phyloP scores from a whole-genome alignment of 2,113 vertebrate species.

The Pyrgilauda ruficollis region DNA sequence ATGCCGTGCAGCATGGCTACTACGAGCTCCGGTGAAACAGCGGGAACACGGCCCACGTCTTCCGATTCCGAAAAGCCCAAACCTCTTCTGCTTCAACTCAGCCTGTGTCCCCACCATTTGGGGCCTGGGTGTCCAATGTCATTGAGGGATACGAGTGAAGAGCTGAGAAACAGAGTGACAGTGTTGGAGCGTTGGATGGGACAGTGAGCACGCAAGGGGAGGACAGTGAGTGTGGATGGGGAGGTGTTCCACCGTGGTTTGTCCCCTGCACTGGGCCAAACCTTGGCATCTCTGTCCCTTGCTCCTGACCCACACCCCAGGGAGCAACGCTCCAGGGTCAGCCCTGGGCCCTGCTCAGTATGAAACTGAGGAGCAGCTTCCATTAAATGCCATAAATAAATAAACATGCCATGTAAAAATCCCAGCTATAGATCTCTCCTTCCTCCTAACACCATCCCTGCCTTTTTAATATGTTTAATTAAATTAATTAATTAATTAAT shows the following conservation, averaged over 20 bases:
- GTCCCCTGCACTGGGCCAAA: background rate
- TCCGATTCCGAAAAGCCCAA: background rate
- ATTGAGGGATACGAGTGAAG: fast-evolving
- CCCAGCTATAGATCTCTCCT: fast-evolving
- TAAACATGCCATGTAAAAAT: fast-evolving
- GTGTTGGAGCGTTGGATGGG: fast-evolving
- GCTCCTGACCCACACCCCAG: fast-evolving
- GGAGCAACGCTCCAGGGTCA: fast-evolving
- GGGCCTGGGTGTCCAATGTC: fast-evolving
- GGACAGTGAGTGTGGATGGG: background rate
- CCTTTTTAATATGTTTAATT: fast-evolving
- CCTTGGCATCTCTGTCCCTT: background rate
- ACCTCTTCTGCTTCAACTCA: background rate
- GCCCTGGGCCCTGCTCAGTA: fast-evolving
- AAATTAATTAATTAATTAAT: no score
- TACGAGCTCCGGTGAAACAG: background rate
- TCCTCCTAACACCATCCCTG: background rate
- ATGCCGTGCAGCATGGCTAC: background rate
- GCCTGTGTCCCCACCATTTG: fast-evolving
- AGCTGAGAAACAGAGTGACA: fast-evolving
- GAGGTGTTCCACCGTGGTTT: background rate
- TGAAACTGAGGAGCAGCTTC: no score
- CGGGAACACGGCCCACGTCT: background rate
- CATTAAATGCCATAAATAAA: background rate
- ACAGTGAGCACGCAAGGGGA: fast-evolving